phyloP scores from a whole-genome alignment of 1,140 invertebrate genomes.

The Notospermus geniculatus region DNA sequence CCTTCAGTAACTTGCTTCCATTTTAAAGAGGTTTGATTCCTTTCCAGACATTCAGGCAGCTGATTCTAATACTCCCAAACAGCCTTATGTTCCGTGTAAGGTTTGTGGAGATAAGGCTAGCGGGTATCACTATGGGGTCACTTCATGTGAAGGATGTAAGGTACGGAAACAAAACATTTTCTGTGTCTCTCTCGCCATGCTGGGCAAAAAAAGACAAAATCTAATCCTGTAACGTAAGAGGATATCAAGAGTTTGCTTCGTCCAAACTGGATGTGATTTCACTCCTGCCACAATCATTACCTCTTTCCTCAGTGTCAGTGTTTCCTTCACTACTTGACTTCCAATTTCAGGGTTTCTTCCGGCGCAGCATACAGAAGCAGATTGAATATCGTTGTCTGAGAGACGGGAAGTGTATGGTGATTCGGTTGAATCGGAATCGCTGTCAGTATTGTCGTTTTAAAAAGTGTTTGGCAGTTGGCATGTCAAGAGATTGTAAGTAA shows the following conservation, averaged over 20 bases:
- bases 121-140: constrained; percentile 67
- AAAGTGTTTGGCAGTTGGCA: constrained; percentile 96
- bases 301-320: too few species aligned
- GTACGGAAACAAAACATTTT: too few species aligned
- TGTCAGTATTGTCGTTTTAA: constrained; percentile 98
- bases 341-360: constrained; percentile 74
- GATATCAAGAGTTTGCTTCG: too few species aligned
- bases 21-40: too few species aligned
- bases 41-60: constrained; percentile 2
- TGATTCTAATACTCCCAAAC: constrained; percentile 62
- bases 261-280: too few species aligned
- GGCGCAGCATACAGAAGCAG: constrained; percentile 91
- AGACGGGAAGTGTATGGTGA: constrained; percentile 95
- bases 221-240: too few species aligned
- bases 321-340: too few species aligned
- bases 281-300: too few species aligned
- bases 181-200: too few species aligned
- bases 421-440: constrained; percentile 91
- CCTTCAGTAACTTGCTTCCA: too few species aligned
- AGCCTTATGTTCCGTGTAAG: constrained; percentile 80
- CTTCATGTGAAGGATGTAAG: constrained; percentile 66
- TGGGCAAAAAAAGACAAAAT: too few species aligned
- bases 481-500: constrained; percentile 83
- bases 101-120: constrained; percentile 67
- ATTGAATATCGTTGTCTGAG: constrained; percentile 95